Evolutionary conservation across 2,113 vertebrate species (phyloP).

Genomic region (Austrofundulus limnaeus): DNA sequence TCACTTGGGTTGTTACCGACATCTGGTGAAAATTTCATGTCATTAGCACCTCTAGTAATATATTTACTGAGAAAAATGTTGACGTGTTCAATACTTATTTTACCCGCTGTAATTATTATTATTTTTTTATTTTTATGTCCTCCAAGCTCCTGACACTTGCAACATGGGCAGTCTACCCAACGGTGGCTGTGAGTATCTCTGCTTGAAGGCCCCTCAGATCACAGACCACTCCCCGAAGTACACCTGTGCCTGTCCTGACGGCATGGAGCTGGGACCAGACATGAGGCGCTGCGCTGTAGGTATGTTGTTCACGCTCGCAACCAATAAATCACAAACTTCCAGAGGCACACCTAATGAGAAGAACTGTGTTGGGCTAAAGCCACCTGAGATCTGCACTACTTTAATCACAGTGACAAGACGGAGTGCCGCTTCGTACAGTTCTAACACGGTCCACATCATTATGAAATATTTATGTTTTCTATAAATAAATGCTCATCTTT

Average conservation of each 20-base stretch:
- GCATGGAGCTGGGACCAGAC: constrained; percentile 91
- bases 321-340: constrained; percentile 24
- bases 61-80: no score
- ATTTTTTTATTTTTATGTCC: constrained; percentile 12
- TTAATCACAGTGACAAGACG: constrained; percentile 18
- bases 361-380: constrained; percentile 11
- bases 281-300: constrained; percentile 92
- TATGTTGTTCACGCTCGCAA: constrained; percentile 55
- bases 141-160: constrained; percentile 89
- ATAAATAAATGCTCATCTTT: constrained; percentile 19
- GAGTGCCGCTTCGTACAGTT: neutral
- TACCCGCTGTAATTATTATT: no score
- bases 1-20: no score
- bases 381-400: constrained; percentile 7
- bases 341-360: neutral
- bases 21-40: no score
- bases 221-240: constrained; percentile 92
- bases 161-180: constrained; percentile 89
- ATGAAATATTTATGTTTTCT: constrained; percentile 36
- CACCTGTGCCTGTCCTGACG: constrained; percentile 94
- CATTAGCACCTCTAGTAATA: no score
- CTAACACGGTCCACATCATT: neutral
- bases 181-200: constrained; percentile 95
- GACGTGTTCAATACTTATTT: no score
- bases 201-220: constrained; percentile 93